Evolutionary conservation across 2,888 invertebrate species (phyloP), one percentile per base, ranked within the genome.

Genomic region (Helleia helle): DNA sequence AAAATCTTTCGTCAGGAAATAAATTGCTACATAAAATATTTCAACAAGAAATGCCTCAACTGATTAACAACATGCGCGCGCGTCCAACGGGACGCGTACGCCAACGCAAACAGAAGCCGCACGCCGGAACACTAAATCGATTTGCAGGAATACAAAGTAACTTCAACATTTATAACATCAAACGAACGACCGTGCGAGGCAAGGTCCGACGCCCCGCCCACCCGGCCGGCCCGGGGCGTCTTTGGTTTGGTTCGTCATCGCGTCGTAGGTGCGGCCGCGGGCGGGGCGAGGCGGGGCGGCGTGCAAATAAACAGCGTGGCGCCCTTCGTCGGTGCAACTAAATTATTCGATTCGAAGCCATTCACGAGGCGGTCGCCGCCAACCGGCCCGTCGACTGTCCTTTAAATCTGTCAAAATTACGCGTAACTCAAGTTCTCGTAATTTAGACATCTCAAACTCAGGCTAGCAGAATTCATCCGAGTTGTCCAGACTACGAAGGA

Each of bases 1-100:
- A 80, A 80, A 79, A 76, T 70, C 61, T 67, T 72, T 74, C 62
- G 75, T 77, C 76, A 73, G 62, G 74, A 77, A 79, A 77, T 76
- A 74, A 79, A 76, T 73, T 64, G 79, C 74, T 75, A 77, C 74
- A 73, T 79, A 75, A 72, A 72, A 73, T 75, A 73, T 71, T 69
- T 73, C 56, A 74, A 74, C 72, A 74, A 72, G 69, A 72, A 72
- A 71, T 70, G 71, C 71, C 61, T 69, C 67, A 59, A 63, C 58
- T 58, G 68, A 44, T 38, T 28, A 38, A 28, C 18, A 29, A 22
- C 26, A 37, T 24, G 12, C 13, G 29, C 29, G 29, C 3, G 31
- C 15, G 17, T 31, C 31, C 18, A 5, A 18, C 7, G 11, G 8
- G 1, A 1, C 0, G 3, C 14, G 8, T 8, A 1, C 5, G 1